These are phyloP conservation scores for Agriotes lineatus DNA, from an alignment of 2,888 invertebrate genomes.

Conservation along the genomic window DNA sequence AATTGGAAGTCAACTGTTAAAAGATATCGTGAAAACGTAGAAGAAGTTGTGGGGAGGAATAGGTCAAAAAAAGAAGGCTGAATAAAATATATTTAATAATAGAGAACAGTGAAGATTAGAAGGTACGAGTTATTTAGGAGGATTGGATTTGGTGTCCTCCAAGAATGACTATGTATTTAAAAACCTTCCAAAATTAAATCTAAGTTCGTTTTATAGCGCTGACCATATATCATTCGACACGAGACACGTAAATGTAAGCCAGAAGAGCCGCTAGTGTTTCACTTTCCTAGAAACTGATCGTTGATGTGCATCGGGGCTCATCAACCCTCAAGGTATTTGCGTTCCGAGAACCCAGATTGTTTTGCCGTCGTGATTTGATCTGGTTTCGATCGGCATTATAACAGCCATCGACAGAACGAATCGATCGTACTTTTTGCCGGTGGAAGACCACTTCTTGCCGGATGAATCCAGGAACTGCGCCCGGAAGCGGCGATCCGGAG, in stretches of 20 bases:
- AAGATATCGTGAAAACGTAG: too few species aligned
- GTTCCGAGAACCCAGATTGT: conserved; percentile 18
- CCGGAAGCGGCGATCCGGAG: background rate
- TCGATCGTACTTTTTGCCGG: background rate
- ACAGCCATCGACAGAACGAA: conserved; percentile 6
- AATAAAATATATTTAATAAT: too few species aligned
- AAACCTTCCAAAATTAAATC: too few species aligned
- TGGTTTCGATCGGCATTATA: conserved; percentile 4
- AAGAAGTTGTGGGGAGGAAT: too few species aligned
- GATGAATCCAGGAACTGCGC: background rate
- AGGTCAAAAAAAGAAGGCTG: too few species aligned
- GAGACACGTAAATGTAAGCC: background rate
- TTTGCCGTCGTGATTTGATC: background rate
- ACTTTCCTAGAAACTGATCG: conserved; percentile 23
- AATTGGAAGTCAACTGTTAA: too few species aligned
- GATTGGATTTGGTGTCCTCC: too few species aligned
- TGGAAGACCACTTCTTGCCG: too few species aligned
- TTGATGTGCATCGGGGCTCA: conserved; percentile 36
- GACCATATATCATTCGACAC: background rate
- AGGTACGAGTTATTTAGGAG: too few species aligned
- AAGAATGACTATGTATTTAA: too few species aligned
- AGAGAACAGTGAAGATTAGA: too few species aligned
- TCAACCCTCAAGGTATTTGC: conserved; percentile 28
- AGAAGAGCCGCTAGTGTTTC: background rate
- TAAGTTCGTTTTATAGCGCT: background rate